Evolutionary conservation across 2,113 vertebrate genomes (phyloP), one percentile per base, ranked within the genome.

Genomic region (Salvator merianae): DNA sequence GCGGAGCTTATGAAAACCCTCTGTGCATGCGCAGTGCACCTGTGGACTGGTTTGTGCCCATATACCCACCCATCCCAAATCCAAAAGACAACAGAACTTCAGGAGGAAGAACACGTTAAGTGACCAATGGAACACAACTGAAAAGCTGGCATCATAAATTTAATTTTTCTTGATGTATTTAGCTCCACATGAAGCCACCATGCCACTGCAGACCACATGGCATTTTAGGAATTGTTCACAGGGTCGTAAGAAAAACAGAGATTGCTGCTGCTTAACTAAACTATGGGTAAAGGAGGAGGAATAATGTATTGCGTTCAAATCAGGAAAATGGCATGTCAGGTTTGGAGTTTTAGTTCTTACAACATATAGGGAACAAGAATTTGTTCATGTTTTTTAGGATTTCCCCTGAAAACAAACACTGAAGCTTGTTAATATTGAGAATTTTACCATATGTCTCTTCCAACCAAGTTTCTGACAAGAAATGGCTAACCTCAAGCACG

Each of bases 221-320:
- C 82, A 82, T 82, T 91, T 94, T 91, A 84, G 93, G 84, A 90
- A 88, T 93, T 24, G 68, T 85, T 93, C 2, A 69, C 89, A 93
- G 93, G 93, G 91, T 89, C 90, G 91, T 32, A 84, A 1, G 84
- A 84, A 81, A 92, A 92, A 9, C 3, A 20, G 4, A 93, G 88
- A 93, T 88, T 88, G 90, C 81, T 95, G 95, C 94, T 95, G 94
- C 94, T 96, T 94, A 87, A 88, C 92, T 88, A 91, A 91, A 86
- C 82, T 53, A 87, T 77, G 86, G 91, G 20, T 68, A 94, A 90
- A 88, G 89, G 90, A 80, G 62, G 88, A 81, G 90, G 88, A 86
- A 63, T 82, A 47, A 28, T 34, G 2, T 4, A 70, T 22, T 16
- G 36, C 30, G 9, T 32, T 9, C 34, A 13, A 6, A 38, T 38